Evolutionary conservation across 2,797 vertebrate genomes (phyloP), one percentile per base, ranked within the genome.

Genomic region (Pristis pectinata): DNA sequence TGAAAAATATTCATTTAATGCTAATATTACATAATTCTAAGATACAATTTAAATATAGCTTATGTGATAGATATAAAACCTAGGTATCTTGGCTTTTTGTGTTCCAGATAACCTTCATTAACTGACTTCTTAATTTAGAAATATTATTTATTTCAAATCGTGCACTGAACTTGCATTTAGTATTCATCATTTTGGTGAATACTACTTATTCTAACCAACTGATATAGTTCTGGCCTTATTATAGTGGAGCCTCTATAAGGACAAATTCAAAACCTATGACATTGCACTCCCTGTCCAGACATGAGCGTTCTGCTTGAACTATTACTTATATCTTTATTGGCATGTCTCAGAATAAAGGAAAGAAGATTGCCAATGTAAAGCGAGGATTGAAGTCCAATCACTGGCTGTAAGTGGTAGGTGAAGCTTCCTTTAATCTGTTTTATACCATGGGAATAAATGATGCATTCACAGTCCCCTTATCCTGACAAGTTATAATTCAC

Each of bases 311-410:
- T 49, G 44, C 24, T 41, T n/a, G n/a, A 17, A 70, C 64, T 41
- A 64, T 70, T 70, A 92, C 24, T 92, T 92, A 37, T 67, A 64
- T 70, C n/a, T 70, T 92, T 92, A 70, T 92, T 67, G 89, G 67
- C 89, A 64, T 70, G 37, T 70, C 67, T 92, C 89, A 92, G 24
- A 27, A 61, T 67, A 92, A 92, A 87, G 87, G 27, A 87, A 9
- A 70, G 44, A 93, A 74, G 61, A 93, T 61, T 93, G 64, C 92
- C 92, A 49, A 74, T 8, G 37, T 93, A 44, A 93, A 74, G 64
- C 5, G 22, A 30, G 24, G 87, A 91, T 64, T 74, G 92, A 93
- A 93, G 67, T 53, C 44, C 92, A 93, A 93, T 72, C 67, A 53
- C 67, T 37, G 93, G 92, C 67, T 74, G 44, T 44, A 53, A 74